Conservation (phyloP, 2,797 vertebrate species). For the Salarias fasciatus region DNA sequence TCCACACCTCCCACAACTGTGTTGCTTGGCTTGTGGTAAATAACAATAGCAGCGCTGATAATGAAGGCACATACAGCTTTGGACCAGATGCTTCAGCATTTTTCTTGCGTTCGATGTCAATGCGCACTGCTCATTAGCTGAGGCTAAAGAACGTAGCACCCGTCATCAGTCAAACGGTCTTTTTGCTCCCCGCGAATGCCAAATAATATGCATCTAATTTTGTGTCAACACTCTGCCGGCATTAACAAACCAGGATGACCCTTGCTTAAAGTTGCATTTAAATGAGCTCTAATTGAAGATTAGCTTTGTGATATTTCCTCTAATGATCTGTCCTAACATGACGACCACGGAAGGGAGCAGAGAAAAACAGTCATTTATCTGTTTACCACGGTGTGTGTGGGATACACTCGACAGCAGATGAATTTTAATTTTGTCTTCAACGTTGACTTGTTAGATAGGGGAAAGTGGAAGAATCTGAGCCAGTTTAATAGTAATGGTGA, state of each 20-base stretch:
- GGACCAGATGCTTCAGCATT: constrained; percentile 33
- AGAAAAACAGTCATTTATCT: too few relatives aligned
- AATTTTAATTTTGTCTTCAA: too few relatives aligned
- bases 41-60: constrained; percentile 58
- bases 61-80: constrained; percentile 53
- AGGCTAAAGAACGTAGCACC: constrained; percentile 40
- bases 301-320: background rate
- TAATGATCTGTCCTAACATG: background rate
- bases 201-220: background rate
- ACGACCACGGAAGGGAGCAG: too few relatives aligned
- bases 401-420: too few relatives aligned
- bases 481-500: too few relatives aligned
- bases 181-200: constrained; percentile 24
- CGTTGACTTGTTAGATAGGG: too few relatives aligned
- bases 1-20: constrained; percentile 74
- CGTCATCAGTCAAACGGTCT: constrained; percentile 28
- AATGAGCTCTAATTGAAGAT: background rate
- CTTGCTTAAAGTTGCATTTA: background rate
- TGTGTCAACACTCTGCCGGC: constrained; percentile 14
- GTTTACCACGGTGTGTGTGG: too few relatives aligned
- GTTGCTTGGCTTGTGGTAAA: constrained; percentile 62
- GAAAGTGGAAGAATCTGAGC: too few relatives aligned
- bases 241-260: constrained; percentile 2
- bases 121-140: constrained; percentile 55
- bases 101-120: constrained; percentile 27